Percentiles rank a stretch among this genome's conserved stretches.
phyloP scores from a whole-genome alignment of 2,113 vertebrate genomes.

The Paralichthys olivaceus region DNA sequence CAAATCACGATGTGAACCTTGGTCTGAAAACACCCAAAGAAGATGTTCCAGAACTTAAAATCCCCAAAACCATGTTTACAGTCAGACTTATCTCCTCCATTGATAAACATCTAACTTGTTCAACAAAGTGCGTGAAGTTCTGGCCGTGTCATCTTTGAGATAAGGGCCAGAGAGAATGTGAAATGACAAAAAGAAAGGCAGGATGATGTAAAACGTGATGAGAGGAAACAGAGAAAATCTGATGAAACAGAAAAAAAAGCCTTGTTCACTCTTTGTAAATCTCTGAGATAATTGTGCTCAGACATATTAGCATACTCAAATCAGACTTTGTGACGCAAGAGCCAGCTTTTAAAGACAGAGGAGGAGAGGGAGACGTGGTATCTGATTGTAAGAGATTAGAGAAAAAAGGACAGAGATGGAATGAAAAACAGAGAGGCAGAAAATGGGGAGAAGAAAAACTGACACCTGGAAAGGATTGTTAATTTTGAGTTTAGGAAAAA shows the following conservation, averaged over 20 bases:
- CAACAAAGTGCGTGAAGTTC: neutral
- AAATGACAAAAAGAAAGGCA: neutral
- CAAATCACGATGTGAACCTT: too few relatives aligned
- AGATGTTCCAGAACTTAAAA: too few relatives aligned
- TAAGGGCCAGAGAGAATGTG: neutral
- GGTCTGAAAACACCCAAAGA: too few relatives aligned
- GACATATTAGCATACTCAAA: conserved; percentile 9
- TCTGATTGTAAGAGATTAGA: conserved; percentile 5
- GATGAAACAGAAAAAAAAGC: neutral
- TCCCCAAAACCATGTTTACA: neutral
- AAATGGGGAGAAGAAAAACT: neutral
- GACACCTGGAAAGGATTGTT: neutral
- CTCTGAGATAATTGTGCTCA: conserved; percentile 24
- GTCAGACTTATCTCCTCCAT: neutral
- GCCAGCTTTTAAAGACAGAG: conserved; percentile 7
- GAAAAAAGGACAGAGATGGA: neutral
- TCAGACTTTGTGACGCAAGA: conserved; percentile 22
- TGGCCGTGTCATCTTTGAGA: conserved; percentile 7
- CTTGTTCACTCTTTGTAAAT: conserved; percentile 12
- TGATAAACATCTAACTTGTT: neutral
- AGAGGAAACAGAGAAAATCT: neutral
- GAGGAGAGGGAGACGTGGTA: neutral
- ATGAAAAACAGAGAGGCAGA: neutral
- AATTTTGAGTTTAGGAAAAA: neutral
- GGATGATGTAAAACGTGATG: neutral